Evolutionary conservation across 53 echinoderm and acorn worm genomes (phyloP).

Genomic region (Arbacia lixula): DNA sequence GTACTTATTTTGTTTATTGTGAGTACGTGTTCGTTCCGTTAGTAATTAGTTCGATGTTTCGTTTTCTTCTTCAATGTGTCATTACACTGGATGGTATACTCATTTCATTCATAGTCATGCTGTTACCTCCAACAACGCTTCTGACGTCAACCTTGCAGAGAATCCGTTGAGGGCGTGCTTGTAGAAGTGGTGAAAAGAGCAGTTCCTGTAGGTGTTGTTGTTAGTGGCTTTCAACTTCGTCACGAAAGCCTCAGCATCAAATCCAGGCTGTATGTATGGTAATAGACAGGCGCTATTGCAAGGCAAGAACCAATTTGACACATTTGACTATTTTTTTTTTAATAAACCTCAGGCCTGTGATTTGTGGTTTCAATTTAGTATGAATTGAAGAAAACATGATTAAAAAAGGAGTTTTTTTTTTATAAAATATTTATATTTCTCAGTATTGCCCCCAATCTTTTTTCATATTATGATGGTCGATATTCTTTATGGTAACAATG

Average conservation of each 20-base stretch:
- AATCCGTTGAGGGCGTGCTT: conserved; percentile 37
- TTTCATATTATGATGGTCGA: no score
- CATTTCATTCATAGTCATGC: not conserved
- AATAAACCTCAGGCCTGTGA: no score
- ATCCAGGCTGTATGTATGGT: conserved; percentile 28
- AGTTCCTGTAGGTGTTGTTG: not conserved
- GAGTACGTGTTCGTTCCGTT: no score
- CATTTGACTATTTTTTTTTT: no score
- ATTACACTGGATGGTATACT: not conserved
- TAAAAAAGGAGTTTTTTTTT: no score
- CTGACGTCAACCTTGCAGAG: not conserved
- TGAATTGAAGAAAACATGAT: no score
- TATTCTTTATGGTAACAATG: no score
- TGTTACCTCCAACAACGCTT: not conserved
- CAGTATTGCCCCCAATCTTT: no score
- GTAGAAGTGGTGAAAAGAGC: conserved; percentile 13
- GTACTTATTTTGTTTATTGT: no score
- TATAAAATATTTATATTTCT: no score
- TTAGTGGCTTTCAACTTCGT: not conserved
- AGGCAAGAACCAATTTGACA: not conserved
- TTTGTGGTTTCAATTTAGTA: no score
- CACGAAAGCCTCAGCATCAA: conserved; percentile 15
- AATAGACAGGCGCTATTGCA: not conserved
- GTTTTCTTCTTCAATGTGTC: not conserved
- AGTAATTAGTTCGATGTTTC: no score